Evolutionary conservation across 2,113 vertebrate genomes (phyloP).

Genomic region (Tauraco erythrolophus): DNA sequence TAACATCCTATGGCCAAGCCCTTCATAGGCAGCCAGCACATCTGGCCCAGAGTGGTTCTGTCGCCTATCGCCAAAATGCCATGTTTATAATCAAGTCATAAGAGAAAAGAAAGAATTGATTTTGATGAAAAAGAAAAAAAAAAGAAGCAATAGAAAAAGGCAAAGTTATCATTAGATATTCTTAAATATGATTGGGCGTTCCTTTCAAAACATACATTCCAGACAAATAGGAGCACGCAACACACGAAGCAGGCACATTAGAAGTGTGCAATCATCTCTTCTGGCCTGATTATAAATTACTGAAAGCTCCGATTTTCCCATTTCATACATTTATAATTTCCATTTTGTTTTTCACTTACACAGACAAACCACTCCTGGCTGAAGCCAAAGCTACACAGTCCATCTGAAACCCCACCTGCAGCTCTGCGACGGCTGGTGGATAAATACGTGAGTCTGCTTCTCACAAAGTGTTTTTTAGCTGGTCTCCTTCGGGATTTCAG

Average conservation of each 20-base stretch:
- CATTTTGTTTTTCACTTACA: not conserved
- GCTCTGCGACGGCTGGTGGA: not conserved
- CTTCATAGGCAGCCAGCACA: conserved; percentile 59
- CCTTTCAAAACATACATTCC: not conserved
- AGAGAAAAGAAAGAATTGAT: not conserved
- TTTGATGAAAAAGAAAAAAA: not conserved
- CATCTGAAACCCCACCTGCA: not conserved
- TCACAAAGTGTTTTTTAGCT: not conserved
- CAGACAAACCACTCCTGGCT: not conserved
- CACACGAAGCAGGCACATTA: not conserved
- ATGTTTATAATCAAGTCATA: conserved; percentile 9
- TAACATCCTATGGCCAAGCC: conserved; percentile 53
- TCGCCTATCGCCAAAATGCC: conserved; percentile 12
- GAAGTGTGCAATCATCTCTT: not conserved
- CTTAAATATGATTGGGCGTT: not conserved
- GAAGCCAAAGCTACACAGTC: not conserved
- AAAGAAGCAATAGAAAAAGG: not conserved
- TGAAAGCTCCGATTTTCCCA: not conserved
- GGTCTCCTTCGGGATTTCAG: not conserved
- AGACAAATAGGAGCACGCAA: not conserved
- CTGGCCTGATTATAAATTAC: not conserved
- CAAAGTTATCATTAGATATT: not conserved
- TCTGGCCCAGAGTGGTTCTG: conserved; percentile 54
- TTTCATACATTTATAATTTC: not conserved
- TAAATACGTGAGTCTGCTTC: not conserved